Conservation (phyloP, 2,888 invertebrate species). For the Scaptomyza caliginosa region DNA sequence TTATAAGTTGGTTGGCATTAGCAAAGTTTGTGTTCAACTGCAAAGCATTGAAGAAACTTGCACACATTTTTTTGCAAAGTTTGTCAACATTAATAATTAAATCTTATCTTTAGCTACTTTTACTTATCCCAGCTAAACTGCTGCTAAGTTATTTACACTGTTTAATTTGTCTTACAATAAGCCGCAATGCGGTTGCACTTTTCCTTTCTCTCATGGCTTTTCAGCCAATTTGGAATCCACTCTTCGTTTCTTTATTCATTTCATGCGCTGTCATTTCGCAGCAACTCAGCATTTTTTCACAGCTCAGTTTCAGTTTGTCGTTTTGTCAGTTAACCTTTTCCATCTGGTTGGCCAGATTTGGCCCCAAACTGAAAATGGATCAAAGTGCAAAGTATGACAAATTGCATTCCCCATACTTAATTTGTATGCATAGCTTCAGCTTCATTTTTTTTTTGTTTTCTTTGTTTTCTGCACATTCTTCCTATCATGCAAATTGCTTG, state of each 20-base stretch:
- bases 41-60: background rate
- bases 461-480: background rate
- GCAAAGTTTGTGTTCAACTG: conserved; percentile 22
- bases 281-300: conserved; percentile 33
- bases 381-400: conserved; percentile 64
- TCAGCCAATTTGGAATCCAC: background rate
- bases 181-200: conserved; percentile 36
- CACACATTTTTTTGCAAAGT: conserved; percentile 7
- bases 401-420: conserved; percentile 67
- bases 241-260: conserved; percentile 16
- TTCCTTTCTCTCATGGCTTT: conserved; percentile 6
- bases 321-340: conserved; percentile 36
- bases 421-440: conserved; percentile 50
- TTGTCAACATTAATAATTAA: conserved; percentile 3
- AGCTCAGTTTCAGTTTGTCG: background rate
- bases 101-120: background rate
- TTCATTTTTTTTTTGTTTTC: background rate
- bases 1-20: conserved; percentile 32
- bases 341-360: conserved; percentile 16
- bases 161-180: conserved; percentile 39
- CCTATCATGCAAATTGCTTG: conserved; percentile 44
- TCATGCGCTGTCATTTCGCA: conserved; percentile 53
- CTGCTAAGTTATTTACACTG: conserved; percentile 14
- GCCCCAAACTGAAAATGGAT: conserved; percentile 54
- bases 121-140: background rate